phyloP scores from a whole-genome alignment of 1,140 invertebrate species.

The Drosophila bocki region DNA sequence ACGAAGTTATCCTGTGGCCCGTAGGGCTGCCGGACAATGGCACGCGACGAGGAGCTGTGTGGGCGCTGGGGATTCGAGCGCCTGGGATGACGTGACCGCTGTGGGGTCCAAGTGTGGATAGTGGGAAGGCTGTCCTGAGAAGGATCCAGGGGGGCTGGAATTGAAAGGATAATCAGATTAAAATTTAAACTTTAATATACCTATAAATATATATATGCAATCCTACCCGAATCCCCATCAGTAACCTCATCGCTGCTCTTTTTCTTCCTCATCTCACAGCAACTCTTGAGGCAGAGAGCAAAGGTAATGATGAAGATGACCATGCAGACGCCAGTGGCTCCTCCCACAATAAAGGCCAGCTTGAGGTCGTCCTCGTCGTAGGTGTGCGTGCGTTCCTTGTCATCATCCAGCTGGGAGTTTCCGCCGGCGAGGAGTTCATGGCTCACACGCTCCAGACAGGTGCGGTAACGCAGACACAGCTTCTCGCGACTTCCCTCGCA shows the following conservation, averaged over 20 bases:
- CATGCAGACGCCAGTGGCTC: conserved; percentile 73
- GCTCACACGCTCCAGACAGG: conserved; percentile 67
- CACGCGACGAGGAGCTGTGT: conserved; percentile 39
- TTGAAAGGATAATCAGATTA: not conserved
- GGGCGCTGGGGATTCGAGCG: conserved; percentile 60
- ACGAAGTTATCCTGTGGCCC: conserved; percentile 73
- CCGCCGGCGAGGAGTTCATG: conserved; percentile 56
- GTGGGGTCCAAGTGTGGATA: conserved; percentile 47
- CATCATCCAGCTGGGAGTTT: conserved; percentile 20
- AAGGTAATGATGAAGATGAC: conserved; percentile 77
- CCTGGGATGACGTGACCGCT: conserved; percentile 50
- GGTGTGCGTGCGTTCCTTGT: conserved; percentile 45
- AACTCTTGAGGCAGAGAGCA: conserved; percentile 70
- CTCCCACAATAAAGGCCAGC: conserved; percentile 70
- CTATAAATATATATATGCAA: not conserved
- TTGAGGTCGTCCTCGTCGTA: conserved; percentile 75
- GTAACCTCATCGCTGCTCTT: conserved; percentile 5
- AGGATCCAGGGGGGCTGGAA: conserved; percentile 40
- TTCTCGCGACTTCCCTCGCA: conserved; percentile 69
- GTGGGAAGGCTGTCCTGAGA: conserved; percentile 55
- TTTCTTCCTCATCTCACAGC: conserved; percentile 66
- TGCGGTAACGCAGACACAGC: conserved; percentile 67
- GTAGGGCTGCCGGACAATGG: conserved; percentile 62
- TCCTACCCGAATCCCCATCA: conserved; percentile 31
- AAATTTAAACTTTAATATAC: not conserved